Evolutionary conservation across 1,140 invertebrate genomes (phyloP), one percentile per base, ranked within the genome.

Genomic region (Limonius californicus): DNA sequence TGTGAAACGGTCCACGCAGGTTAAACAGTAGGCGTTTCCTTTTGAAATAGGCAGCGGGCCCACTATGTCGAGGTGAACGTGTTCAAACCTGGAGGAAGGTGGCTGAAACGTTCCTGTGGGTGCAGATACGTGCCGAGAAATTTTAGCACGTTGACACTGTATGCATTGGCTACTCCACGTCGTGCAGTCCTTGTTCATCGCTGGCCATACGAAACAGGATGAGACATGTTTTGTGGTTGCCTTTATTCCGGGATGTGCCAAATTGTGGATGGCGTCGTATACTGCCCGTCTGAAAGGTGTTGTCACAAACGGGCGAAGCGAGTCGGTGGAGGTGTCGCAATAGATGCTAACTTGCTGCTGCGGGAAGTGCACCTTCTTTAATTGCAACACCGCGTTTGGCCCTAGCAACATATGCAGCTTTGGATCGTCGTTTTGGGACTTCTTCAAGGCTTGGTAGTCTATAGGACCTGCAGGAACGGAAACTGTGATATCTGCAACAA

Each of bases 21-120:
- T n/a, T n/a, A n/a, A n/a, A n/a, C n/a, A n/a, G n/a, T n/a, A n/a
- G n/a, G n/a, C n/a, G n/a, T 61, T 72, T 8, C 69, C 75, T 7
- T 74, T 21, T 0, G 68, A 67, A 2, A 55, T 50, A 16, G 78
- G n/a, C n/a, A n/a, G n/a, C n/a, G n/a, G n/a, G n/a, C n/a, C n/a
- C n/a, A n/a, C n/a, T n/a, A n/a, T n/a, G 67, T 84, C 81, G 0
- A 83, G 61, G 64, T 84, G 77, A 8, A 68, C 53, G 9, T 70
- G 72, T 15, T 69, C 62, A 57, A 73, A 74, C 4, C 67, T 62
- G 19, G 19, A 19, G 19, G 64, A 62, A n/a, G 63, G 15, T 16
- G 66, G 21, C n/a, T 14, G 2, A 61, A 74, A 75, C 12, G 39
- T 7, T n/a, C 61, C 58, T n/a, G n/a, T n/a, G n/a, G n/a, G n/a